Percentiles rank a stretch among this genome's conserved stretches.
phyloP scores from a whole-genome alignment of 2,113 vertebrate species.

The Caloenas nicobarica region DNA sequence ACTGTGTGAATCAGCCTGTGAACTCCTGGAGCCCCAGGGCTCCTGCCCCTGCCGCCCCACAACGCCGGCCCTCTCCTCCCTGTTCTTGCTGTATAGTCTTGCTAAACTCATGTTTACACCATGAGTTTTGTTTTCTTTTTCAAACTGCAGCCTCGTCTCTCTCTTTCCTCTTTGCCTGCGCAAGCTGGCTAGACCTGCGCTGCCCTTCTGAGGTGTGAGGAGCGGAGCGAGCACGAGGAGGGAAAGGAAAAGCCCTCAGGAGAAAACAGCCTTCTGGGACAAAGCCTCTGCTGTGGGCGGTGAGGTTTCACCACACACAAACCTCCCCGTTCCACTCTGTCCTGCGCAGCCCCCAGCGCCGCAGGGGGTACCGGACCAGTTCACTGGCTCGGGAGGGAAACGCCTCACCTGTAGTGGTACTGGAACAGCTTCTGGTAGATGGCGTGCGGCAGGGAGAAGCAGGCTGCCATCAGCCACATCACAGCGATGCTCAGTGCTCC shows the following conservation, averaged over 20 bases:
- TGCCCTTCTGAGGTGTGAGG: background rate
- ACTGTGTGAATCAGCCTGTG: background rate
- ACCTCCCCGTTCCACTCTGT: accelerated
- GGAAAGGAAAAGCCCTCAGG: background rate
- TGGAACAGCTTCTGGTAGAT: constrained; percentile 69
- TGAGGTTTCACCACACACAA: background rate
- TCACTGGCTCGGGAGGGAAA: background rate
- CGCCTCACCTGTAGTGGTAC: constrained; percentile 65
- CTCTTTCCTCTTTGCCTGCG: background rate
- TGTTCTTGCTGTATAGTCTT: background rate
- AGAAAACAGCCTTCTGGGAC: background rate
- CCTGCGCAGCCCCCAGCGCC: too few species aligned
- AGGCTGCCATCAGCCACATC: constrained; percentile 69
- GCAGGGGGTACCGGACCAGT: background rate
- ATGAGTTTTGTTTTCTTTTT: background rate
- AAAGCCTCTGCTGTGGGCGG: background rate
- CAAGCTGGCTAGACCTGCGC: background rate
- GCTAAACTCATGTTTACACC: background rate
- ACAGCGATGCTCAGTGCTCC: constrained; percentile 42
- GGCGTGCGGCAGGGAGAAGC: constrained; percentile 71
- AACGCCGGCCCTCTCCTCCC: background rate
- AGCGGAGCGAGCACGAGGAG: background rate
- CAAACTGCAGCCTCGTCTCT: background rate
- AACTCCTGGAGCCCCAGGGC: background rate
- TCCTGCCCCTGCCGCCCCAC: background rate